Conservation (phyloP, 2,888 invertebrate genomes). For the Coremacera marginata region DNA sequence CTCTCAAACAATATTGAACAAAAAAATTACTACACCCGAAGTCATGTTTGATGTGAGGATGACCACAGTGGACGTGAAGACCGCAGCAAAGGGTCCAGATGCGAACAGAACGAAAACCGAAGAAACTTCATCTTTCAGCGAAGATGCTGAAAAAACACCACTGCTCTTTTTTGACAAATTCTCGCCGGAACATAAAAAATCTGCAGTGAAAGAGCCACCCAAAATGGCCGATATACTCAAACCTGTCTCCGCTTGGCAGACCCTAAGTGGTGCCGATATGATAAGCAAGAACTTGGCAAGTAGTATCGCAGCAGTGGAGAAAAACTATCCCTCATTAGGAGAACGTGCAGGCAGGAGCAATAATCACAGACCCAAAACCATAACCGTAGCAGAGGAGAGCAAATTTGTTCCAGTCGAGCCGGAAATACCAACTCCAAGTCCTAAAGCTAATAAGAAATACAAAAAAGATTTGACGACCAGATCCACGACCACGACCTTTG, state of each 20-base stretch:
- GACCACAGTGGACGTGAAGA: not conserved
- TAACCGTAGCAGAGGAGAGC: conserved; percentile 36
- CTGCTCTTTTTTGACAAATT: conserved; percentile 43
- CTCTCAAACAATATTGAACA: not conserved
- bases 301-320: conserved; percentile 10
- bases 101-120: not conserved
- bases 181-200: conserved; percentile 23
- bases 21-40: not conserved
- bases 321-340: conserved; percentile 42
- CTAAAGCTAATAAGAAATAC: not conserved
- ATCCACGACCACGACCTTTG: conserved; percentile 50
- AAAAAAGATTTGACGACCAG: conserved; percentile 28
- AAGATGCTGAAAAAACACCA: conserved; percentile 30
- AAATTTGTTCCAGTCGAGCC: conserved; percentile 3
- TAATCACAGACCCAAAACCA: conserved; percentile 40
- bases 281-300: conserved; percentile 43
- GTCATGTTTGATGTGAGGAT: not conserved
- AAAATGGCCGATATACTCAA: not conserved
- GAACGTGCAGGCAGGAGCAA: conserved; percentile 38
- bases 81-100: not conserved
- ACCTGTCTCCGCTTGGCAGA: conserved; percentile 51
- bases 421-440: not conserved
- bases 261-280: conserved; percentile 49
- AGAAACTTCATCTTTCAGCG: conserved; percentile 37
- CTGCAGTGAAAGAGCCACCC: not conserved